Base-by-base conservation (phyloP, 2,888 invertebrate genomes). In the Conus canariensis region DNA sequence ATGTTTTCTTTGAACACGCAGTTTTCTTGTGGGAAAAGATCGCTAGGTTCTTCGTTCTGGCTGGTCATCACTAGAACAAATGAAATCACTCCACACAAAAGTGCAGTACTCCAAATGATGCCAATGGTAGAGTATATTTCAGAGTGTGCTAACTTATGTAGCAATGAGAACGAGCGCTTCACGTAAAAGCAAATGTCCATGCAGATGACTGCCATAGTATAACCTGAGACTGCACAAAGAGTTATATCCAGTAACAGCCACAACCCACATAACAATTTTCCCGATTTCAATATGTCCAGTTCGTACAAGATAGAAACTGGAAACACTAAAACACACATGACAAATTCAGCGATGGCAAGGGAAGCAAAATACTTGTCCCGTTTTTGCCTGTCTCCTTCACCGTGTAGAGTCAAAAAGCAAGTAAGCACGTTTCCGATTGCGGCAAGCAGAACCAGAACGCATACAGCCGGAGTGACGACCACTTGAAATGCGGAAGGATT, bases 161-260 rank as follows among this genome's bases (percentile, higher is more conserved):
- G 25, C 10, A 8, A 19, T 30, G 22, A 30, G 56, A 85, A 89
- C 14, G 74, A 74, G 25, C 45, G 74, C 45, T 83, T 85, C 3
- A 85, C 25, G 19, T 89, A 58, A 58, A 89, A 89, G 60, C 85
- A 85, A n/a, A 85, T 56, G 22, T 89, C 83, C 85, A 89, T 85
- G 60, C 89, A 89, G 19, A 89, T 89, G 7, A 45, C 59, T 14
- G 89, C 58, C 85, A 85, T 58, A 30, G 89, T 74, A 77, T 89
- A 89, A 59, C 85, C 74, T 9, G 85, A n/a, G 14, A 89, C 85
- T n/a, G 89, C 85, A 45, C 89, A 58, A 0, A 89, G 25, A n/a
- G 89, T 60, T 1, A 64, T 7, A 8, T 89, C 89, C 59, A 89
- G 25, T 22, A 85, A 85, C 12, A 56, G n/a, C 89, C 85, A 85